Evolutionary conservation across 2,113 vertebrate genomes (phyloP).

Genomic region (Dendropsophus ebraccatus): DNA sequence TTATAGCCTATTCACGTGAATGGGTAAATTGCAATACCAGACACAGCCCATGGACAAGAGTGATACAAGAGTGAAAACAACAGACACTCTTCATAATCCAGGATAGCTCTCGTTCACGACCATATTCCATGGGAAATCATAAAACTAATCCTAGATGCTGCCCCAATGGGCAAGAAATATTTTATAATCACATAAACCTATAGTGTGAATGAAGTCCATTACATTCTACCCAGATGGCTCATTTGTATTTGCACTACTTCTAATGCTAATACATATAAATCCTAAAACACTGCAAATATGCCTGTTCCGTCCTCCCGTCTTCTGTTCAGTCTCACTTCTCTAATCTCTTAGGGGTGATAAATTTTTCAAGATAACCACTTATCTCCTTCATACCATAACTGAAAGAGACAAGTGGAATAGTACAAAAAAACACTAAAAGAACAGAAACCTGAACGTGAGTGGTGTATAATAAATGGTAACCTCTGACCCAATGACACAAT

Average conservation of each 20-base stretch:
- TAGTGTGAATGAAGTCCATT: too few species aligned
- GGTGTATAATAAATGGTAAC: neutral
- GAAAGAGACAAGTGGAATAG: neutral
- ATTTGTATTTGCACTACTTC: neutral
- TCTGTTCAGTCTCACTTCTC: neutral
- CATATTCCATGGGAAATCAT: too few species aligned
- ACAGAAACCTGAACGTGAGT: neutral
- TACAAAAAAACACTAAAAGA: neutral
- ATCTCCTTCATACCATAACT: neutral
- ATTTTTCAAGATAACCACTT: conserved; percentile 5
- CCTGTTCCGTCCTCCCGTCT: neutral
- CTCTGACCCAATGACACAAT: neutral
- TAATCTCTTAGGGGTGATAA: neutral
- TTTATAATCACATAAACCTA: too few species aligned
- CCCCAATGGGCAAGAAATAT: too few species aligned
- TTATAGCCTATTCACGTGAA: too few species aligned
- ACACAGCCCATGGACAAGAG: too few species aligned
- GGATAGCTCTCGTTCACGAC: too few species aligned
- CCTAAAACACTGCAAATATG: neutral
- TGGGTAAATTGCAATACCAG: too few species aligned
- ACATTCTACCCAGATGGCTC: neutral
- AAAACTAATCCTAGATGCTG: too few species aligned
- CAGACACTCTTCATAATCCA: too few species aligned
- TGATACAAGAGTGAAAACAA: too few species aligned
- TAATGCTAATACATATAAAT: neutral